These are phyloP conservation scores for Aleiodes alternator DNA, from an alignment of 2,888 invertebrate species.

Conservation along the genomic window DNA sequence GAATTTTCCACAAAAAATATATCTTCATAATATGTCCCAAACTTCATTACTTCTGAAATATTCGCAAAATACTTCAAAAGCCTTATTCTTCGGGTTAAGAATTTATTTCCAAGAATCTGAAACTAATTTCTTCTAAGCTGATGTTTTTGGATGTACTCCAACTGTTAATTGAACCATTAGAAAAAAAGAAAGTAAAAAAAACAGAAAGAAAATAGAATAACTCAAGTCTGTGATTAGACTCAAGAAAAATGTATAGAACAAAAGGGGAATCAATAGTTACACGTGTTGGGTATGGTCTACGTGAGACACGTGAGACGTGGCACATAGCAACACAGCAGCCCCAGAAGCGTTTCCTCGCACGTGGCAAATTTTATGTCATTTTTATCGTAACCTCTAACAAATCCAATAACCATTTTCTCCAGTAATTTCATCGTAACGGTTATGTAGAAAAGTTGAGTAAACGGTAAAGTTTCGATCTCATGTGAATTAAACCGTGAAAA, in stretches of 20 bases:
- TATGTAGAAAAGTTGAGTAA: neutral
- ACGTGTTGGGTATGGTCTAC: neutral
- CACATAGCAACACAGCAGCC: neutral
- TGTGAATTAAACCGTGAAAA: too few relatives aligned
- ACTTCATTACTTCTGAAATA: too few relatives aligned
- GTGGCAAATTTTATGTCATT: constrained; percentile 6
- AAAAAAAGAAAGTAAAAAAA: neutral
- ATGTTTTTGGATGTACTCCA: too few relatives aligned
- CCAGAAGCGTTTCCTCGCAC: neutral
- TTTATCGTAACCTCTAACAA: neutral
- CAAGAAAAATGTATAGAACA: neutral
- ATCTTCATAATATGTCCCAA: too few relatives aligned
- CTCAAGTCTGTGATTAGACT: neutral
- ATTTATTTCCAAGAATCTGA: too few relatives aligned
- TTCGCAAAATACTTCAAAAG: too few relatives aligned
- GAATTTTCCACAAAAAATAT: too few relatives aligned
- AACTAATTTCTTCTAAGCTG: too few relatives aligned
- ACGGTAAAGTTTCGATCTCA: too few relatives aligned
- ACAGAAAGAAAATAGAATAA: neutral
- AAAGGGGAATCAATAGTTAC: constrained; percentile 4
- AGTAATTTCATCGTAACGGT: neutral
- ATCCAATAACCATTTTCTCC: neutral
- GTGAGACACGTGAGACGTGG: constrained; percentile 1
- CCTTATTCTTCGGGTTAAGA: too few relatives aligned
- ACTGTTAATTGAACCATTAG: too few relatives aligned